Base-by-base conservation (phyloP, 2,797 vertebrate genomes). In the Carapus acus region DNA sequence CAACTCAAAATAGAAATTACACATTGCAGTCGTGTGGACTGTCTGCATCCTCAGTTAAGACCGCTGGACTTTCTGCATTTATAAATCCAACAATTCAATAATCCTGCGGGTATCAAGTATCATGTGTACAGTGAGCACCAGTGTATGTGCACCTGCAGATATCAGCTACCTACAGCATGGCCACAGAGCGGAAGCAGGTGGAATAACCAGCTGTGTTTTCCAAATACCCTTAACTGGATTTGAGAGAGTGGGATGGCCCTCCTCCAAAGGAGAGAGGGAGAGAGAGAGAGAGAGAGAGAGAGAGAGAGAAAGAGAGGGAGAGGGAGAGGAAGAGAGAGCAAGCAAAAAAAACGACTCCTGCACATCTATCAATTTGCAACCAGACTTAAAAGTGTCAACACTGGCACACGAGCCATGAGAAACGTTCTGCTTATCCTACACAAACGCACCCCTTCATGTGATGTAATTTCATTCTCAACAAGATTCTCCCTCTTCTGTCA, bases 291-390 rank as follows among this genome's bases (percentile, higher is more conserved):
- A n/a, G n/a, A n/a, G n/a, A n/a, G n/a, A n/a, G n/a, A n/a, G n/a
- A n/a, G n/a, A n/a, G n/a, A n/a, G n/a, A n/a, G n/a, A n/a, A n/a
- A 17, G 23, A 47, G 62, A n/a, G 22, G 49, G 22, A 29, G 8
- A 12, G 21, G 41, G 48, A 42, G 43, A 47, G 49, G 24, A 50
- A 44, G 55, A 36, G 24, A 23, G 22, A 29, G 11, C 5, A 29
- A 29, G 11, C 3, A 17, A 22, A 54, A 47, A 37, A 54, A 20
- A 49, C 18, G 55, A 61, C 79, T 87, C 43, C 69, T 79, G 79
- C 83, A 83, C 82, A 87, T 87, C 88, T 88, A 88, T 89, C 87
- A 88, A 88, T 89, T 90, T 90, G 84, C 84, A 86, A 87, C 87
- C 74, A 79, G 78, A 86, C 85, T 88, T 88, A 80, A 83, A 86